Evolutionary conservation across 1,140 invertebrate species (phyloP).

Genomic region (Polyergus mexicanus): DNA sequence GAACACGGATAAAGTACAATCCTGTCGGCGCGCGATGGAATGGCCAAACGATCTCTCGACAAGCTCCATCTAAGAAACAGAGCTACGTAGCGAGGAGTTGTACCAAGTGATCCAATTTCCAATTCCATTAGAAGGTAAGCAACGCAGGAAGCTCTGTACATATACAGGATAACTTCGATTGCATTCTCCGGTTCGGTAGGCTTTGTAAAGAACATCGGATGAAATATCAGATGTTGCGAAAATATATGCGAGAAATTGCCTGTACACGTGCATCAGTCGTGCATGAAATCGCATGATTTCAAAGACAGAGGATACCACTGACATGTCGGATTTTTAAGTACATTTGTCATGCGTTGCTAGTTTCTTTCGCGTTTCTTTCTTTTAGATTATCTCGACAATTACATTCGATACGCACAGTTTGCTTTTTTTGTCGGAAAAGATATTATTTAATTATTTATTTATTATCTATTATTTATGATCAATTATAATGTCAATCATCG

Average conservation of each 20-base stretch:
- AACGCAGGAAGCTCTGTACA: constrained; percentile 41
- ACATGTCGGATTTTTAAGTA: neutral
- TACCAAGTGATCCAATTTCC: constrained; percentile 69
- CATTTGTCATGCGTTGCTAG: neutral
- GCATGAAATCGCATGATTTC: neutral
- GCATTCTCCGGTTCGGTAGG: constrained; percentile 30
- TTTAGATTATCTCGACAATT: neutral
- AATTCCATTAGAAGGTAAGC: constrained; percentile 66
- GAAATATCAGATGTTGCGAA: constrained; percentile 50
- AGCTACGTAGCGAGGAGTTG: constrained; percentile 30
- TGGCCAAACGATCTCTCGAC: constrained; percentile 34
- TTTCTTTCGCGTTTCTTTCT: neutral
- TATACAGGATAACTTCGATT: constrained; percentile 36
- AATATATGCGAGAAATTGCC: neutral
- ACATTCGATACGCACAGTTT: neutral
- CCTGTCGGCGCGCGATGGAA: constrained; percentile 39
- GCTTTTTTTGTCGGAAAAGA: neutral
- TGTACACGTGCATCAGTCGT: neutral
- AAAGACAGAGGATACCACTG: neutral
- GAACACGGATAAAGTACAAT: constrained; percentile 59
- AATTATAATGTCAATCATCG: neutral
- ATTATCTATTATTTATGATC: neutral
- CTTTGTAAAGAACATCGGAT: constrained; percentile 46
- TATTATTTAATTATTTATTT: neutral
- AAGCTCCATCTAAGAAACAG: constrained; percentile 35